Conservation (phyloP, 2,888 invertebrate species). For the Drosophila mimetica region DNA sequence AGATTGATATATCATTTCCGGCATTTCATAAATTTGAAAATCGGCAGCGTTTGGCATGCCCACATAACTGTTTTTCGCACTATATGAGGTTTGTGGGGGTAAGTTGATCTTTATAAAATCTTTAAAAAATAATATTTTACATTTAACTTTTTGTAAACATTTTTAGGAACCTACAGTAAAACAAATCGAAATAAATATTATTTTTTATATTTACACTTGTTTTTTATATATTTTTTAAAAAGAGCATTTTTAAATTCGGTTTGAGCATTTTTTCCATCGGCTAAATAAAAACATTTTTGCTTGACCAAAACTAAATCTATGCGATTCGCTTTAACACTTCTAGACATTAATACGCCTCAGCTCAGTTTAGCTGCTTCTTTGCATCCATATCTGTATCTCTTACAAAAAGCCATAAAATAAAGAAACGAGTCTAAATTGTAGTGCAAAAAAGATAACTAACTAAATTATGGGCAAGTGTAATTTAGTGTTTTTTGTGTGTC, state of each 20-base stretch:
- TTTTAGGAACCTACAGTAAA: too few relatives aligned
- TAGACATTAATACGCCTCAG: constrained; percentile 19
- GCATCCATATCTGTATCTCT: constrained; percentile 20
- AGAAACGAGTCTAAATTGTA: constrained; percentile 10
- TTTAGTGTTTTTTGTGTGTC: constrained; percentile 39
- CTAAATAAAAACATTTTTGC: neutral
- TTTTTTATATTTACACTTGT: too few relatives aligned
- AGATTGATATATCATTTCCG: constrained; percentile 40
- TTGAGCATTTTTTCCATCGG: neutral
- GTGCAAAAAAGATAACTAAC: constrained; percentile 24
- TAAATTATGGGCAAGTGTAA: constrained; percentile 43
- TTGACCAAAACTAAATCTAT: constrained; percentile 4
- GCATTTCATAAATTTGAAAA: constrained; percentile 36
- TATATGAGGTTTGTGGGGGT: neutral
- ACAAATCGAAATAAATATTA: too few relatives aligned
- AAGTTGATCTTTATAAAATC: too few relatives aligned
- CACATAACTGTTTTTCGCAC: constrained; percentile 3
- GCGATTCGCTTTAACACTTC: constrained; percentile 2
- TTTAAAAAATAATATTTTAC: too few relatives aligned
- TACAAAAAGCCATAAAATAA: constrained; percentile 19
- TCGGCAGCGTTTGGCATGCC: too few relatives aligned
- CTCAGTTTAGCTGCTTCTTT: constrained; percentile 35
- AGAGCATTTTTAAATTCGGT: neutral
- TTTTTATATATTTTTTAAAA: too few relatives aligned
- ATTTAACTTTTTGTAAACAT: too few relatives aligned